Percentiles rank a stretch among this genome's conserved stretches.
Conservation (phyloP, 1,140 invertebrate species). For the Octopus bimaculoides region DNA sequence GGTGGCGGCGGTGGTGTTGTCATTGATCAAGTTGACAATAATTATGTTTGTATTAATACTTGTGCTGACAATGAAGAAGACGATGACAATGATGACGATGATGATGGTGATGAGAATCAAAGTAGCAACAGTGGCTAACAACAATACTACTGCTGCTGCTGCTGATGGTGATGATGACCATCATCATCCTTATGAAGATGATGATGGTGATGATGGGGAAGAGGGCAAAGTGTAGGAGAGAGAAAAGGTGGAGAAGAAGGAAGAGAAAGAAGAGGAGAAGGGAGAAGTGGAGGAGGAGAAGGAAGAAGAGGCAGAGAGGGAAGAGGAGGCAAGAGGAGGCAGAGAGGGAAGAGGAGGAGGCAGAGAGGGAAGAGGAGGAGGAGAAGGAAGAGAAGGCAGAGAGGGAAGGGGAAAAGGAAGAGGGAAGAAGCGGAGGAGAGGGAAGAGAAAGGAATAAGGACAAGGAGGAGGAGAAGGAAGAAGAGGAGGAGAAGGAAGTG, state of each 20-base stretch:
- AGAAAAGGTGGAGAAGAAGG: background rate
- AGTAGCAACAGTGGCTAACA: too few species aligned
- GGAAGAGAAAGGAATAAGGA: background rate
- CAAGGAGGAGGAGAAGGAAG: background rate
- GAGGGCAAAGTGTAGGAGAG: too few species aligned
- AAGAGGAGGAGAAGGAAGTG: background rate
- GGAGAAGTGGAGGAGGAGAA: background rate
- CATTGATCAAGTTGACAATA: too few species aligned
- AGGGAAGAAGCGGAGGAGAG: background rate
- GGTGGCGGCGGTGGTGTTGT: too few species aligned
- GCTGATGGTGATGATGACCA: too few species aligned
- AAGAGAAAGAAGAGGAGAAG: background rate
- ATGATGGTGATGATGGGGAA: too few species aligned
- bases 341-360: background rate
- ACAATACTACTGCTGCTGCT: too few species aligned
- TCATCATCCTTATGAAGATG: too few species aligned
- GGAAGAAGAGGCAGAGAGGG: background rate
- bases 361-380: background rate
- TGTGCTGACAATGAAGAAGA: too few species aligned
- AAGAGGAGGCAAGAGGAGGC: background rate
- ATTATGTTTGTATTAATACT: too few species aligned
- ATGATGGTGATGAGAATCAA: too few species aligned
- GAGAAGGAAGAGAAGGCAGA: background rate
- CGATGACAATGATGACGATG: too few species aligned
- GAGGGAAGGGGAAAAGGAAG: background rate